Conservation (phyloP, 2,797 vertebrate genomes). For the Acropternis orthonyx region DNA sequence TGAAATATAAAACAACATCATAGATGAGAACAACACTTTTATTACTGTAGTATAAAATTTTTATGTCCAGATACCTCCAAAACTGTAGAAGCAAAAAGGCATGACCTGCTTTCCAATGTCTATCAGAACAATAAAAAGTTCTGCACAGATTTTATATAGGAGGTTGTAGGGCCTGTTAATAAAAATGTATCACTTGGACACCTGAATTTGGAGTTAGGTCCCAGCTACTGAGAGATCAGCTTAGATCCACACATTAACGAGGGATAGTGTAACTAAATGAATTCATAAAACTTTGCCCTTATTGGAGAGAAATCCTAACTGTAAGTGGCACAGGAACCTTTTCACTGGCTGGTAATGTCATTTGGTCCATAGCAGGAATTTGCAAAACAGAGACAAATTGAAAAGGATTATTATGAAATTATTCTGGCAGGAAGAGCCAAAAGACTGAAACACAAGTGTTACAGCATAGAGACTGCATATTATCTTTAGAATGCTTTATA, state of each 20-base stretch:
- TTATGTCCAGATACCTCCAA: neutral
- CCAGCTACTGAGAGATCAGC: neutral
- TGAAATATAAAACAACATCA: neutral
- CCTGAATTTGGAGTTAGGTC: neutral
- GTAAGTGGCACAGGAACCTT: neutral
- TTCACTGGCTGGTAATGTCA: neutral
- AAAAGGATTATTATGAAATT: neutral
- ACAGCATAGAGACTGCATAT: neutral
- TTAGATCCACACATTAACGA: neutral
- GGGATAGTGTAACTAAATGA: neutral
- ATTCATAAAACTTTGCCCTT: neutral
- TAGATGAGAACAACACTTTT: neutral
- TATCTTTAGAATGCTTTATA: neutral
- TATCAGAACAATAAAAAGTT: neutral
- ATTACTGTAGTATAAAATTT: neutral
- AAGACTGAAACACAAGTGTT: neutral
- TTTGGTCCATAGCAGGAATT: neutral
- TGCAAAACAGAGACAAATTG: neutral
- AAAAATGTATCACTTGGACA: neutral
- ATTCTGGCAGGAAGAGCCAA: neutral
- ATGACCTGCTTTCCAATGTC: neutral
- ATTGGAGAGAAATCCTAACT: neutral
- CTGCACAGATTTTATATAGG: neutral
- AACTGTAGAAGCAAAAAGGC: neutral
- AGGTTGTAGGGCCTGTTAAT: neutral